A percentile compares a stretch with the other conserved stretches of the same genome.
Evolutionary conservation across 2,113 vertebrate genomes (phyloP).

Genomic region (Calidris pygmaea): DNA sequence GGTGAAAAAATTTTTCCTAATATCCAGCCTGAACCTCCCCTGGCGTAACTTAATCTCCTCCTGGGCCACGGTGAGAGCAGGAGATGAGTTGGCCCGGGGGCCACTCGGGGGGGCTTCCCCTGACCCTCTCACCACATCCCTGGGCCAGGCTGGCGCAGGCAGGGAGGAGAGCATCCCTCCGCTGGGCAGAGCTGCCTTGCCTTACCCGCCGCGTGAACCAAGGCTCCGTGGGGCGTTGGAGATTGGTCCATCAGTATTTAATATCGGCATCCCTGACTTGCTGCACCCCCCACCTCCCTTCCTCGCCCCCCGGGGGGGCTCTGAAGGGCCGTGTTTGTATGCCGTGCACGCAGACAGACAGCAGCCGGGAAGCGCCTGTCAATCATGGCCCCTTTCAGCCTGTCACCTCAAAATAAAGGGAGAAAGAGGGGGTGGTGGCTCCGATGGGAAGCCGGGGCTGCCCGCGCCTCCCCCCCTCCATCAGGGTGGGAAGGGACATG

Average conservation of each 20-base stretch:
- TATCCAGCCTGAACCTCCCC: too few species aligned
- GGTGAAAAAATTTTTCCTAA: too few species aligned
- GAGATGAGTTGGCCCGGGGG: background rate
- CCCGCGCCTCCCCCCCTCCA: fast-evolving
- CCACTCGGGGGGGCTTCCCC: background rate
- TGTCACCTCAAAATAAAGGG: conserved; percentile 8
- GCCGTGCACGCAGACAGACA: conserved; percentile 31
- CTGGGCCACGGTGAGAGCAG: background rate
- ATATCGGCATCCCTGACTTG: background rate
- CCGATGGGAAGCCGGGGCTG: background rate
- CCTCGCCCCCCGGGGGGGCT: background rate
- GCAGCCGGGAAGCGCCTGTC: conserved; percentile 54
- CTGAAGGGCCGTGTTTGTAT: background rate
- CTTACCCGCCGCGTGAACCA: fast-evolving
- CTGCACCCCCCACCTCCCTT: background rate
- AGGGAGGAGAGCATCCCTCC: background rate
- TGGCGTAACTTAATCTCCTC: background rate
- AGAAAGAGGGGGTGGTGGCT: background rate
- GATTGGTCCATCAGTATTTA: background rate
- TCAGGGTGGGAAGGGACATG: fast-evolving
- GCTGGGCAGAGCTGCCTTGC: background rate
- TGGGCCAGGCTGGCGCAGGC: background rate
- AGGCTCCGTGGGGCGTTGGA: fast-evolving
- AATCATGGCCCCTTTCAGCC: conserved; percentile 24
- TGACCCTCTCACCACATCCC: background rate